phyloP scores from a whole-genome alignment of 2,888 invertebrate species.

The Buathra laborator region DNA sequence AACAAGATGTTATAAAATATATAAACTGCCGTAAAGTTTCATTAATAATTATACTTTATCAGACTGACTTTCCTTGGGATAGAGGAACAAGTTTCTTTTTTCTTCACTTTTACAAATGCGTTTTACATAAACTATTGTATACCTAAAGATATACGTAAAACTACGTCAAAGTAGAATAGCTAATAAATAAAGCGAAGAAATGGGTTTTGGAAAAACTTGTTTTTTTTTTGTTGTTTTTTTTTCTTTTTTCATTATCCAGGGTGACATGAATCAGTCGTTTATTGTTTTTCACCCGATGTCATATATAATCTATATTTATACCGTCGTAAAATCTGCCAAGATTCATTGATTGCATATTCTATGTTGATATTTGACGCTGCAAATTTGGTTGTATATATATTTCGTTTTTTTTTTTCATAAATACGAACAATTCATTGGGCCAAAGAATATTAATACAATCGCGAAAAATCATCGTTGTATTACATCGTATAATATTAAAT shows the following conservation, averaged over 20 bases:
- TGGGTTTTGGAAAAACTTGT: constrained; percentile 5
- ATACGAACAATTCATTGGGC: constrained; percentile 41
- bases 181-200: constrained; percentile 9
- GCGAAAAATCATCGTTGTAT: constrained; percentile 3
- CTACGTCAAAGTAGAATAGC: neutral
- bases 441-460: constrained; percentile 24
- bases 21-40: neutral
- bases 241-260: constrained; percentile 5
- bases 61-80: neutral
- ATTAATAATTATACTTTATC: neutral
- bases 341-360: constrained; percentile 51
- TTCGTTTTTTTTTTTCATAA: constrained; percentile 12
- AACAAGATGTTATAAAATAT: neutral
- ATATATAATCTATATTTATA: constrained; percentile 50
- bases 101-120: neutral
- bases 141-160: neutral
- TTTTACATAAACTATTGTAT: constrained; percentile 14
- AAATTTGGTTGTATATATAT: constrained; percentile 38
- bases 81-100: neutral
- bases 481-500: constrained; percentile 7
- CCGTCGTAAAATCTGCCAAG: constrained; percentile 52
- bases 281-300: constrained; percentile 54
- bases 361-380: constrained; percentile 50
- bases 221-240: no score
- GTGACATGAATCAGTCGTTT: constrained; percentile 59